phyloP scores from a whole-genome alignment of 1,140 invertebrate species.

The Drosophila sproati region DNA sequence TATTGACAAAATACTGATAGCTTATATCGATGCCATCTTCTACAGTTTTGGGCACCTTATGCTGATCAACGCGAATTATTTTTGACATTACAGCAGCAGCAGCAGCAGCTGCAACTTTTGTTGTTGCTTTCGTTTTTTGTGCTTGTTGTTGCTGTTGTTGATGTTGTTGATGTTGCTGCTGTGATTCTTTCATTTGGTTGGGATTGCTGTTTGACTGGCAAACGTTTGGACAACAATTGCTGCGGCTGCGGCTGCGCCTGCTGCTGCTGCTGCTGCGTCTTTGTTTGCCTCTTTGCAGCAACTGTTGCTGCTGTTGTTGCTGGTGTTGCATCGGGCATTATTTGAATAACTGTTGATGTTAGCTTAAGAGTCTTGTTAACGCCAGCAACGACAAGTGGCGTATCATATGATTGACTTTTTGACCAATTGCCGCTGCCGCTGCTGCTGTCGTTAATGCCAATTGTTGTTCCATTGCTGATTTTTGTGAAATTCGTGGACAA shows the following conservation, averaged over 20 bases:
- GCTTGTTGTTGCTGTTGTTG: neutral
- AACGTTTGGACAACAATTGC: neutral
- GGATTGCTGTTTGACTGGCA: neutral
- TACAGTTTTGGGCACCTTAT: constrained; percentile 61
- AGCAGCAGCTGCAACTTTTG: neutral
- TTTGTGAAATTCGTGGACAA: neutral
- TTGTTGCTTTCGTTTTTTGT: constrained; percentile 2
- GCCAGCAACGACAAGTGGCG: neutral
- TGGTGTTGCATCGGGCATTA: constrained; percentile 25
- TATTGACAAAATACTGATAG: constrained; percentile 65
- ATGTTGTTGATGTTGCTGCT: neutral
- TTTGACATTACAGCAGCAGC: constrained; percentile 1
- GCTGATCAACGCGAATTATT: constrained; percentile 52
- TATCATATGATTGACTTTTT: constrained; percentile 2
- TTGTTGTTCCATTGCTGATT: neutral
- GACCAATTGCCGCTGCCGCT: constrained; percentile 21
- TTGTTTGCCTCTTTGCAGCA: neutral
- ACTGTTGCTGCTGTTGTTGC: neutral
- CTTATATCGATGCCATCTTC: constrained; percentile 71
- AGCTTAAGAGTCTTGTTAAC: constrained; percentile 50
- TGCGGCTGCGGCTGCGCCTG: neutral
- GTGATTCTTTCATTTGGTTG: neutral
- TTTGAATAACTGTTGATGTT: constrained; percentile 61
- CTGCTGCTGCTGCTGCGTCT: neutral
- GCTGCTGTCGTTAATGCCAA: constrained; percentile 12